Percentiles rank a stretch among this genome's conserved stretches.
phyloP scores from a whole-genome alignment of 2,113 vertebrate species.

The Notothenia rossii region DNA sequence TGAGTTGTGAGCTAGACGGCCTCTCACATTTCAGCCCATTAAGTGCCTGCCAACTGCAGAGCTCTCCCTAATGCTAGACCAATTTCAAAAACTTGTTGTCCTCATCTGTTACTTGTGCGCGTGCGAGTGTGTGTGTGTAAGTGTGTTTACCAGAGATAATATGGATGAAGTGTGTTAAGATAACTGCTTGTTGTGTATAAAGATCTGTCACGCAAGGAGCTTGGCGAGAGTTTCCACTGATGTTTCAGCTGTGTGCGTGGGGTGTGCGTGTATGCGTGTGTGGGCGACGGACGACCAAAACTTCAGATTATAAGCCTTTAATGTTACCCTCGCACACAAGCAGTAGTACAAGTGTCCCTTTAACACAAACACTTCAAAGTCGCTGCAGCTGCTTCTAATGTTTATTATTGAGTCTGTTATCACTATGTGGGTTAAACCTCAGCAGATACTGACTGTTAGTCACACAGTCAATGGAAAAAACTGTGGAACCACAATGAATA shows the following conservation, averaged over 20 bases:
- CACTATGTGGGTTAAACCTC: conserved; percentile 29
- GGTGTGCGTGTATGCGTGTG: neutral
- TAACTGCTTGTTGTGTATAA: conserved; percentile 11
- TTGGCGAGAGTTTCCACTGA: conserved; percentile 41
- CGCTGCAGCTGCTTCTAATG: neutral
- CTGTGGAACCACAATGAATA: neutral
- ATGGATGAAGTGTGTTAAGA: conserved; percentile 11
- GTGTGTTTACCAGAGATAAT: neutral
- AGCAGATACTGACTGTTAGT: conserved; percentile 24
- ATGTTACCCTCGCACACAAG: neutral
- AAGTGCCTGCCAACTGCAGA: too few relatives aligned
- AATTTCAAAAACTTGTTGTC: neutral
- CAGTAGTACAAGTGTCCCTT: neutral
- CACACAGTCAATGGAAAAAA: conserved; percentile 6
- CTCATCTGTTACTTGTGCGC: neutral
- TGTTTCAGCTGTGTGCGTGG: neutral
- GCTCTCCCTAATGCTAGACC: too few relatives aligned
- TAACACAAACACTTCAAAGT: neutral
- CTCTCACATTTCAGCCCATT: too few relatives aligned
- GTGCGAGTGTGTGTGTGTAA: neutral
- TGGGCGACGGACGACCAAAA: neutral
- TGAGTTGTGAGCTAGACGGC: too few relatives aligned
- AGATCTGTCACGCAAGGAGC: neutral
- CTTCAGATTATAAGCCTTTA: conserved; percentile 1
- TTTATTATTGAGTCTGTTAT: conserved; percentile 16